Conservation (phyloP, 2,888 invertebrate genomes). For the Sphecodes monilicornis region DNA sequence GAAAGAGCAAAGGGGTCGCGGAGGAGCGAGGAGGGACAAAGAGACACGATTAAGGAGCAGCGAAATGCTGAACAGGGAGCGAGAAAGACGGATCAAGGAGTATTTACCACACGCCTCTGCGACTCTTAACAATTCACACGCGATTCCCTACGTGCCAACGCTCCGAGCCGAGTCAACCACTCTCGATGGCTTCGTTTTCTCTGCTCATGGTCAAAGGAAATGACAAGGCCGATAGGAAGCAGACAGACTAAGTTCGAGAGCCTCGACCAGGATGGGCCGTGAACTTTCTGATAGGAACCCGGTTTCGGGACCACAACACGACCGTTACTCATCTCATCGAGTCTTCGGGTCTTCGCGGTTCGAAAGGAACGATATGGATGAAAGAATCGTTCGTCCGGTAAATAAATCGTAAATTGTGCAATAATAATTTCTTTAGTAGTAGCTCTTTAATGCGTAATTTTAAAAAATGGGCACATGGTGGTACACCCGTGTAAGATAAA, state of each 20-base stretch:
- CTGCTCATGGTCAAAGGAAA: constrained; percentile 41
- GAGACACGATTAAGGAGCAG: constrained; percentile 46
- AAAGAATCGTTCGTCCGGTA: too few species aligned
- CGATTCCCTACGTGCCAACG: constrained; percentile 65
- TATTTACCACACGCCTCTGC: constrained; percentile 73
- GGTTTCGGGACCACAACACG: background rate
- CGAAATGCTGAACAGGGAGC: constrained; percentile 49
- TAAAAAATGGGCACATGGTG: too few species aligned
- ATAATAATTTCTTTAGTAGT: too few species aligned
- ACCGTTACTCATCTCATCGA: background rate
- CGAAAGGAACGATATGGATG: too few species aligned
- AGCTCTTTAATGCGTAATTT: too few species aligned
- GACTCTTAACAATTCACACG: constrained; percentile 80
- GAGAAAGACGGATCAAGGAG: constrained; percentile 63
- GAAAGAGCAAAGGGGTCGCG: constrained; percentile 48
- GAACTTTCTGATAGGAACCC: background rate
- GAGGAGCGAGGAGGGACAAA: constrained; percentile 35
- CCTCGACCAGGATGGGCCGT: background rate
- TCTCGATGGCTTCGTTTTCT: constrained; percentile 55
- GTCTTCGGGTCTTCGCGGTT: too few species aligned
- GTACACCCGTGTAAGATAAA: too few species aligned
- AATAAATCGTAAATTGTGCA: too few species aligned
- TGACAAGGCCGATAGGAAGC: constrained; percentile 56
- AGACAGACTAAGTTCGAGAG: constrained; percentile 19
- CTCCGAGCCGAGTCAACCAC: constrained; percentile 46